A percentile compares a stretch with the other conserved stretches of the same genome.
These are phyloP conservation scores for Arothron firmamentum DNA, from an alignment of 2,113 vertebrate species.

Conservation along the genomic window DNA sequence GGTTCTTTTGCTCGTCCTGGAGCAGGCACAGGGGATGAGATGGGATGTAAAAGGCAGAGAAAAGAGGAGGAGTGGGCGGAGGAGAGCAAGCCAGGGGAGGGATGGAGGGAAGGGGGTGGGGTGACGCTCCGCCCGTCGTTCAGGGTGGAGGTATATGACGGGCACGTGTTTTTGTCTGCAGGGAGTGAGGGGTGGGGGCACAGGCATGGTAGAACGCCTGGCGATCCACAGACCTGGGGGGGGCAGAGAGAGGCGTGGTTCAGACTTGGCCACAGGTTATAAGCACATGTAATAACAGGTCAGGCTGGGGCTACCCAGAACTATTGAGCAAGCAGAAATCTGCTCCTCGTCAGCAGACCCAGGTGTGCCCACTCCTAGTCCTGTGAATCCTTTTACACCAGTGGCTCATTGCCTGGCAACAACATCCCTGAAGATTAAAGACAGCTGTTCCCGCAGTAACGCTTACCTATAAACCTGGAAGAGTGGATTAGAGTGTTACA, in stretches of 20 bases:
- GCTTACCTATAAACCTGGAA: slow-evolving; percentile 57
- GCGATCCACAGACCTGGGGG: slow-evolving; percentile 75
- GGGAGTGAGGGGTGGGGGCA: slow-evolving; percentile 68
- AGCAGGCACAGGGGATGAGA: slow-evolving; percentile 52
- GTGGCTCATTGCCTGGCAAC: slow-evolving; percentile 48
- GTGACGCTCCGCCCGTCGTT: slow-evolving; percentile 32
- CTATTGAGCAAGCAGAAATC: too few relatives aligned
- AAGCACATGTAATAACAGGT: too few relatives aligned
- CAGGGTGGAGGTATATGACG: slow-evolving; percentile 36
- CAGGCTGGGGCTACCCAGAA: too few relatives aligned
- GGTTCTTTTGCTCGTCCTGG: slow-evolving; percentile 40
- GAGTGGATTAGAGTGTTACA: slow-evolving; percentile 46
- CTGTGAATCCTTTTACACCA: too few relatives aligned
- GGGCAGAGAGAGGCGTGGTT: neutral
- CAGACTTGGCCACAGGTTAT: neutral
- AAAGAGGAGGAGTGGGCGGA: slow-evolving; percentile 33
- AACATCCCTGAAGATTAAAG: slow-evolving; percentile 49
- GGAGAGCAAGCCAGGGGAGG: slow-evolving; percentile 32
- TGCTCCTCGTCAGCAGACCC: too few relatives aligned
- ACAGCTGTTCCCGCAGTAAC: slow-evolving; percentile 58
- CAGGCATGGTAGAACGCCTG: slow-evolving; percentile 77
- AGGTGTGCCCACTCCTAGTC: too few relatives aligned
- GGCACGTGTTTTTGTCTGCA: slow-evolving; percentile 60
- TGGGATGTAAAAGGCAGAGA: slow-evolving; percentile 42
- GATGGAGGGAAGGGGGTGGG: slow-evolving; percentile 29